A percentile compares a stretch with the other conserved stretches of the same genome.
These are phyloP conservation scores for Latrodectus hesperus DNA, from an alignment of 2,888 invertebrate genomes.

Conservation along the genomic window DNA sequence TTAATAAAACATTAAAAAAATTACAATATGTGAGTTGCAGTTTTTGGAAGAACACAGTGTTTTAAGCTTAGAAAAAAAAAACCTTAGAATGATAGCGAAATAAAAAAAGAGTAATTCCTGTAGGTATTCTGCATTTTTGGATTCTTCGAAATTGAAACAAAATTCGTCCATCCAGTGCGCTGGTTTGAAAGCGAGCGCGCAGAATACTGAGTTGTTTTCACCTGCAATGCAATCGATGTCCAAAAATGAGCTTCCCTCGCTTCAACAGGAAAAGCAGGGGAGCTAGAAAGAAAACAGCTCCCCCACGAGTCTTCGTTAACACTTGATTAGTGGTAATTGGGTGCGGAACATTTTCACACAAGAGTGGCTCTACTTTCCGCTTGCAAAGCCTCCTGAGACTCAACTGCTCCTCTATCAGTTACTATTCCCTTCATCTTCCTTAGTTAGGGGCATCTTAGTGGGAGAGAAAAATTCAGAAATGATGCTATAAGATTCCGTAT, in stretches of 20 bases:
- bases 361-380: conserved; percentile 42
- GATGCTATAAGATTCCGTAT: neutral
- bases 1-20: no score
- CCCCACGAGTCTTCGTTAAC: conserved; percentile 46
- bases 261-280: conserved; percentile 13
- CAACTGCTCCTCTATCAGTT: conserved; percentile 7
- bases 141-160: no score
- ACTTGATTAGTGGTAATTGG: conserved; percentile 64
- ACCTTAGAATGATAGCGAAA: no score
- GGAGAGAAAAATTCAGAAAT: neutral
- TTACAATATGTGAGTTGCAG: no score
- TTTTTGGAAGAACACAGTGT: no score
- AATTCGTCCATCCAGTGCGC: no score
- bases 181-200: neutral
- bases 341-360: conserved; percentile 55
- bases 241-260: conserved; percentile 39
- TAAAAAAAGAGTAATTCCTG: no score
- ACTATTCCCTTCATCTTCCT: conserved; percentile 1
- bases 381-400: conserved; percentile 1
- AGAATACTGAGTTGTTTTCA: neutral
- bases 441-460: neutral
- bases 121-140: no score
- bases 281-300: conserved; percentile 17
- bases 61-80: no score
- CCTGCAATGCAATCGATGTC: conserved; percentile 32